These are phyloP conservation scores for Magallana ariakensis DNA, from an alignment of 1,140 invertebrate genomes.

Conservation along the genomic window DNA sequence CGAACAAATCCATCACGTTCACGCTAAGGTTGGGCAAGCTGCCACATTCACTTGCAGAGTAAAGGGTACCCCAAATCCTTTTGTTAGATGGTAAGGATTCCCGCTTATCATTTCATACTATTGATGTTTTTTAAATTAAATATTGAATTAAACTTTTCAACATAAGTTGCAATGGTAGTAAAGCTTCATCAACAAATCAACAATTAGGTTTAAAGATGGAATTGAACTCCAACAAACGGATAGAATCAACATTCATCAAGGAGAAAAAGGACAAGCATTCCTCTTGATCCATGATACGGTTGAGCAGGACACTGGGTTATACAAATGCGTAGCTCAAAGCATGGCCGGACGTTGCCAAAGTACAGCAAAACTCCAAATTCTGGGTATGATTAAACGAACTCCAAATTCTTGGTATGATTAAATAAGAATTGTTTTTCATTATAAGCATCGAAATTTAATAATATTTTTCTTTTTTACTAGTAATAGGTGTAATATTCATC, in stretches of 20 bases:
- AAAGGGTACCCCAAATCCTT: constrained; percentile 50
- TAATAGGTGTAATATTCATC: no score
- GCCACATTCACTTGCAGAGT: constrained; percentile 47
- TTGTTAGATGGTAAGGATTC: constrained; percentile 47
- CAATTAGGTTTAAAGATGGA: constrained; percentile 56
- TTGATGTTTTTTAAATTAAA: background rate
- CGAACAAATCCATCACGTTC: constrained; percentile 45
- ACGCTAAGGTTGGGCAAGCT: constrained; percentile 43
- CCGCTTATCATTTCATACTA: background rate
- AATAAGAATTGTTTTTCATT: no score
- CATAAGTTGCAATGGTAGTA: no score
- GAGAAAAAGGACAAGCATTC: constrained; percentile 34
- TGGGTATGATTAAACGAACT: constrained; percentile 50
- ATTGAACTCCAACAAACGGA: constrained; percentile 45
- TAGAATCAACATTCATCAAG: constrained; percentile 48
- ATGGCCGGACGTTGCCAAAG: constrained; percentile 48
- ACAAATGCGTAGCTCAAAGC: constrained; percentile 55
- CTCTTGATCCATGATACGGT: constrained; percentile 47
- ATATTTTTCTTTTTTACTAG: no score
- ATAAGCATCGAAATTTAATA: no score
- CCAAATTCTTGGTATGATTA: constrained; percentile 49
- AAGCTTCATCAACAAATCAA: background rate
- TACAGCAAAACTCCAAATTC: constrained; percentile 52
- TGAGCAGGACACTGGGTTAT: constrained; percentile 48
- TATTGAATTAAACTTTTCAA: no score